Conservation (phyloP, 2,113 vertebrate species). For the Notothenia rossii region DNA sequence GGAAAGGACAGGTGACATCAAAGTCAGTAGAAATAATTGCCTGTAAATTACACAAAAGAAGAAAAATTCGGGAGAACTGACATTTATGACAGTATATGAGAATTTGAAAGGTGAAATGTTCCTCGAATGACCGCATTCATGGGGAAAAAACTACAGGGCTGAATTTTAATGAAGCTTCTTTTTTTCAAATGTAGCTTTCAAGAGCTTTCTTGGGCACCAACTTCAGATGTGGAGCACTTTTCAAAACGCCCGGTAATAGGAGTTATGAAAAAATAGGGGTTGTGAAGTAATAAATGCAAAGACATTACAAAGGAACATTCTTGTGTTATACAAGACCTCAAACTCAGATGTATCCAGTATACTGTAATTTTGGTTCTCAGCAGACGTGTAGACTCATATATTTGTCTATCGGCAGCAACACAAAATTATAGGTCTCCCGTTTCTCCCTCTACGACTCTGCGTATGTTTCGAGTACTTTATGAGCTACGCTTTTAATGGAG, state of each 20-base stretch:
- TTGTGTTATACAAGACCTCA: slow-evolving; percentile 62
- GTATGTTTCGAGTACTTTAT: slow-evolving; percentile 68
- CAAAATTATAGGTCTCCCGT: slow-evolving; percentile 79
- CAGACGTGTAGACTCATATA: slow-evolving; percentile 75
- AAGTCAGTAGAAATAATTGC: not conserved
- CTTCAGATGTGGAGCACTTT: not conserved
- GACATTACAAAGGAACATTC: slow-evolving; percentile 56
- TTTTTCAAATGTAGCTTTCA: slow-evolving; percentile 39
- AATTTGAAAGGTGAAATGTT: slow-evolving; percentile 5
- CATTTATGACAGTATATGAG: not conserved
- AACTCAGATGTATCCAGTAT: slow-evolving; percentile 51
- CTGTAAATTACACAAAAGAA: not conserved
- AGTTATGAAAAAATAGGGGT: slow-evolving; percentile 58
- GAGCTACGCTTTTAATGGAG: slow-evolving; percentile 59
- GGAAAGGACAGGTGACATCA: not conserved
- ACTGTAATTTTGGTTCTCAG: slow-evolving; percentile 78
- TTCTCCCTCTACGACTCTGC: slow-evolving; percentile 40
- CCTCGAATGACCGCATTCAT: not conserved
- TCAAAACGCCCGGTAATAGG: slow-evolving; percentile 41
- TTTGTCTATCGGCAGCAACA: slow-evolving; percentile 74
- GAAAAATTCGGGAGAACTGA: not conserved
- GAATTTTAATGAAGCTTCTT: slow-evolving; percentile 11
- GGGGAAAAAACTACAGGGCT: not conserved
- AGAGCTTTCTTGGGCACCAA: slow-evolving; percentile 7
- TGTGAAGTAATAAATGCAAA: slow-evolving; percentile 58